Evolutionary conservation across 2,797 vertebrate species (phyloP).

Genomic region (Podarcis siculus): DNA sequence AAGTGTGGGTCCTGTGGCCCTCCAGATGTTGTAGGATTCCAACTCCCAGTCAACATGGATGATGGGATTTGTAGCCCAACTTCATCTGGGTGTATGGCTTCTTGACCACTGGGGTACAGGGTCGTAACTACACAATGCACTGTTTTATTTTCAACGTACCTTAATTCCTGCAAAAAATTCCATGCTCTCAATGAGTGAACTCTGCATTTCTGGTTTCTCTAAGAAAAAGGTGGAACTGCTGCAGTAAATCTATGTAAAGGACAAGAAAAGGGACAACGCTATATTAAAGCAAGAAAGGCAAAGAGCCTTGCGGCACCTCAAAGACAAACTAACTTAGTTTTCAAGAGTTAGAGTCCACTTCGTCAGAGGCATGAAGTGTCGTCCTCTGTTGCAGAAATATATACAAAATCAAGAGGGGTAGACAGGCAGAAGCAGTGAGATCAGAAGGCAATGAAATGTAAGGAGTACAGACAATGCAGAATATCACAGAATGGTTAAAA

Average conservation of each 20-base stretch:
- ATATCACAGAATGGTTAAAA: too few species aligned
- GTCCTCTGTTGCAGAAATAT: too few species aligned
- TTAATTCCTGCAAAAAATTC: conserved; percentile 91
- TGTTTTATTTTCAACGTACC: conserved; percentile 69
- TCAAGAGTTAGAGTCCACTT: too few species aligned
- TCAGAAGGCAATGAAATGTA: too few species aligned
- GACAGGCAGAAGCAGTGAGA: too few species aligned
- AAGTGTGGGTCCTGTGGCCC: background rate
- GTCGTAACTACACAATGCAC: background rate
- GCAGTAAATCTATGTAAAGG: conserved; percentile 84
- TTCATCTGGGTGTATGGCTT: too few species aligned
- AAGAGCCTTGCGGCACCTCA: background rate
- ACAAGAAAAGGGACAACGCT: background rate
- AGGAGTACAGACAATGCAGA: too few species aligned
- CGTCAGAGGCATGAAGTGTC: too few species aligned
- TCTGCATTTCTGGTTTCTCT: conserved; percentile 81
- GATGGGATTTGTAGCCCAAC: too few species aligned
- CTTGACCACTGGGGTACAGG: too few species aligned
- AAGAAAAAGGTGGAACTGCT: conserved; percentile 86
- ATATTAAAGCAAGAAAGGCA: background rate
- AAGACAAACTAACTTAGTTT: too few species aligned
- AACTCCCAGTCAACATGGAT: background rate
- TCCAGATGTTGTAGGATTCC: background rate
- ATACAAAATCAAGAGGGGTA: too few species aligned
- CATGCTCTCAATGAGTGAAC: conserved; percentile 80